These are phyloP conservation scores for Margaritifera margaritifera DNA, from an alignment of 2,888 invertebrate species.

Conservation along the genomic window DNA sequence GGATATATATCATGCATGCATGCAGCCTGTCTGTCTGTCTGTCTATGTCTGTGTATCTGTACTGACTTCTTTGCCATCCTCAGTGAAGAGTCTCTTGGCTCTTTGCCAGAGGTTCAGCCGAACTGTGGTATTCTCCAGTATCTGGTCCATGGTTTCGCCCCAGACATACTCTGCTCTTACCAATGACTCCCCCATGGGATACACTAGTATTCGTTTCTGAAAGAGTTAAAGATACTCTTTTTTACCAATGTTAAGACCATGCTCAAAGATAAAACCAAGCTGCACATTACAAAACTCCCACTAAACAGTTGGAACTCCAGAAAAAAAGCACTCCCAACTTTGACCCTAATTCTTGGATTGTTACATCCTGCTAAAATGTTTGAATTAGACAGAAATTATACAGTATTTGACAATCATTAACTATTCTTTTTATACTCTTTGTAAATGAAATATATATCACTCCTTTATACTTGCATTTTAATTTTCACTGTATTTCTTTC, in stretches of 20 bases:
- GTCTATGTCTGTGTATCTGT: neutral
- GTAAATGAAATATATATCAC: too few relatives aligned
- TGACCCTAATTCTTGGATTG: too few relatives aligned
- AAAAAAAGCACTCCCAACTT: too few relatives aligned
- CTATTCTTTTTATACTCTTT: too few relatives aligned
- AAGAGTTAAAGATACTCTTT: constrained; percentile 6
- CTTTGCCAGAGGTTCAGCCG: constrained; percentile 66
- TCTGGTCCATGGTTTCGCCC: constrained; percentile 65
- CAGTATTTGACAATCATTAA: too few relatives aligned
- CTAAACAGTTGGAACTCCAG: too few relatives aligned
- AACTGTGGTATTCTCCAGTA: constrained; percentile 64
- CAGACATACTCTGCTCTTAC: constrained; percentile 67
- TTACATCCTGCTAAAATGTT: too few relatives aligned
- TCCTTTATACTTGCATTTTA: too few relatives aligned
- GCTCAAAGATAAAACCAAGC: neutral
- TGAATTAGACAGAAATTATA: too few relatives aligned
- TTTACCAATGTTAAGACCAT: neutral
- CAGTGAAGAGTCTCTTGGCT: constrained; percentile 62
- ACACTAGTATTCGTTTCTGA: constrained; percentile 70
- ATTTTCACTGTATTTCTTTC: too few relatives aligned
- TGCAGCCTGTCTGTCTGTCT: neutral
- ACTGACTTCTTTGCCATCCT: constrained; percentile 66
- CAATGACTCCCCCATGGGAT: constrained; percentile 69
- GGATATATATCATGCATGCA: neutral
- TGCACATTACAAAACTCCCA: too few relatives aligned